Base-by-base conservation (phyloP, 2,888 invertebrate species). In the Geotrupes spiniger region DNA sequence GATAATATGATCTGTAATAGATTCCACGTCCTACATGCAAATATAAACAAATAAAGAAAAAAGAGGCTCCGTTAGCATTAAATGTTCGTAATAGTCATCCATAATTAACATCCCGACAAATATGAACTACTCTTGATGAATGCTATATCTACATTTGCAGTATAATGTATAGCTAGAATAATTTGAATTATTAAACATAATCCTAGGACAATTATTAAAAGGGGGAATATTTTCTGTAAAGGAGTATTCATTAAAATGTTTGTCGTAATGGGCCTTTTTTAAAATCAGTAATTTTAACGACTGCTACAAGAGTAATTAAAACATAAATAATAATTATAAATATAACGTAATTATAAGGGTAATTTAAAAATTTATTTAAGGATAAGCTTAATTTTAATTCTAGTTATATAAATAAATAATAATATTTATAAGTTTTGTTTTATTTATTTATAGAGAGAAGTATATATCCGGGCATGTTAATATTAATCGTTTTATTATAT, bases 1-100 rank as follows among this genome's bases (percentile, higher is more conserved):
- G 74, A 31, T 57, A 68, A 74, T 49, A 76, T 65, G 66, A 68
- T 43, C 65, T 59, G 61, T 78, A 80, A 53, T 79, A 81, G 31
- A 81, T 74, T 53, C 82, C 82, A 72, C 84, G 85, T 1, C 83
- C 83, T 63, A 84, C 78, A 71, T 87, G 86, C 1, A 81, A 16
- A 62, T 84, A 86, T 62, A 86, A 69, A 68, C 80, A 83, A 71
- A 87, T 78, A 75, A 87, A 87, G 66, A 87, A 85, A 61, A 85
- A 77, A 25, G 84, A 85, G 29, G 85, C 86, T 36, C 85, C 84
- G 68, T 87, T 87, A 39, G 84, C 81, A 63, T 87, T 86, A 3
- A 84, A 12, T 1, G 77, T 77, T 56, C 83, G 84, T 45, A 85
- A 69, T 68, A 85, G 58, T 79, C 84, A 86, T 0, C 84, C 85